These are phyloP conservation scores for Limnephilus auricula DNA, from an alignment of 2,888 invertebrate species.

Conservation along the genomic window DNA sequence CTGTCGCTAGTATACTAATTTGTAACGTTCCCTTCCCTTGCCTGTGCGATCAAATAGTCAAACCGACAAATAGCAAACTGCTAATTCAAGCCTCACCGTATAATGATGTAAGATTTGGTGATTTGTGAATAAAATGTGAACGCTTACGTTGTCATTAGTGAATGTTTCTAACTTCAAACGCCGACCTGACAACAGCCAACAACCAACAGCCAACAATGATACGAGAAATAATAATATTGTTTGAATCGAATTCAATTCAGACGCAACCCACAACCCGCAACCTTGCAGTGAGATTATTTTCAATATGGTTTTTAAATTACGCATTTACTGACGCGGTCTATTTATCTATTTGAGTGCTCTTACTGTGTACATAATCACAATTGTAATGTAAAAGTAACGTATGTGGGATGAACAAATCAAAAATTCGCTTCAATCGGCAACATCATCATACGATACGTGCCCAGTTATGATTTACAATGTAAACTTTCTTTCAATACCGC, in stretches of 20 bases:
- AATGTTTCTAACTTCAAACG: neutral
- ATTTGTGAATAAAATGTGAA: neutral
- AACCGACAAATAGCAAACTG: neutral
- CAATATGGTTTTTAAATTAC: slow-evolving; percentile 28
- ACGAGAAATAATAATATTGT: slow-evolving; percentile 5
- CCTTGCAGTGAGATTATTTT: slow-evolving; percentile 44
- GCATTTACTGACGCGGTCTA: slow-evolving; percentile 33
- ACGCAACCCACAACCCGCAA: neutral
- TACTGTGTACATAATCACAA: neutral
- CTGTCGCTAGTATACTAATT: neutral
- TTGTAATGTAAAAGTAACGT: neutral
- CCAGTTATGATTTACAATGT: neutral
- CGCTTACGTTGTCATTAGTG: neutral
- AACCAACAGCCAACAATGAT: neutral
- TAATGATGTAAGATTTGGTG: neutral
- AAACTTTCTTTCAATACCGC: neutral
- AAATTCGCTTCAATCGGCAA: neutral
- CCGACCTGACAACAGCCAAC: neutral
- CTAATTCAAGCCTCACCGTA: neutral
- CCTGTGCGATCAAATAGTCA: neutral
- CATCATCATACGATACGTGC: neutral
- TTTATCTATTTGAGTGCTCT: slow-evolving; percentile 28
- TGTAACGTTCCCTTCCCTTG: neutral
- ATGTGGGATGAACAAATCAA: neutral
- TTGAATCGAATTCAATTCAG: slow-evolving; percentile 17